Conservation (phyloP, 1,140 invertebrate genomes). For the Pomacea maculata region DNA sequence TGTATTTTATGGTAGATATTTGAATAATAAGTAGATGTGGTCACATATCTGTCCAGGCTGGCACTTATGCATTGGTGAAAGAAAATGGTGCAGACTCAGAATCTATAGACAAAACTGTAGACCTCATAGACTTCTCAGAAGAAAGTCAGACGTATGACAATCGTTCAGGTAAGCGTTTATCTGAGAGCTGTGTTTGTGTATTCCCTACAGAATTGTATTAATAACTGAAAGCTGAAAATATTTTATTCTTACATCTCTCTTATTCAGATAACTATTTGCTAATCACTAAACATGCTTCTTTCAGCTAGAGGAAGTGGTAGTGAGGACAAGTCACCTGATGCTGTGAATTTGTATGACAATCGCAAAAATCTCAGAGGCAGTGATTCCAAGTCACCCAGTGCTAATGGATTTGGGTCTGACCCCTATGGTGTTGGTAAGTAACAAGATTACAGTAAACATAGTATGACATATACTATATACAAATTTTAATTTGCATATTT, state of each 20-base stretch:
- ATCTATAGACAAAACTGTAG: not conserved
- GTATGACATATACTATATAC: no score
- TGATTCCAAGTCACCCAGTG: not conserved
- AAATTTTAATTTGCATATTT: not conserved
- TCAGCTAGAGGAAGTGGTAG: not conserved
- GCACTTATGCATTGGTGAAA: constrained; percentile 24
- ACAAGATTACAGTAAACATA: not conserved
- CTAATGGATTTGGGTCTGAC: constrained; percentile 26
- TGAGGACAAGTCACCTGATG: not conserved
- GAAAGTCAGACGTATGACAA: constrained; percentile 25
- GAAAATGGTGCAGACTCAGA: constrained; percentile 20
- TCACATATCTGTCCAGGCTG: constrained; percentile 1
- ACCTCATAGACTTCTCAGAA: constrained; percentile 20
- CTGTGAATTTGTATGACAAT: constrained; percentile 36
- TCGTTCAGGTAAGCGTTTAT: constrained; percentile 4
- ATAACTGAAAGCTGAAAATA: not conserved
- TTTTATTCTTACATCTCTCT: no score
- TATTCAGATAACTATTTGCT: not conserved
- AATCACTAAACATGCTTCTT: not conserved
- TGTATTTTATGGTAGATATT: no score
- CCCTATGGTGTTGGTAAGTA: constrained; percentile 49
- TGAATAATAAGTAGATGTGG: no score
- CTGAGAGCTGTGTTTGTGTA: no score
- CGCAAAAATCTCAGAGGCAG: constrained; percentile 3
- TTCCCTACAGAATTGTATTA: not conserved